These are phyloP conservation scores for Epinotia demarniana DNA, from an alignment of 2,888 invertebrate species.

Conservation along the genomic window DNA sequence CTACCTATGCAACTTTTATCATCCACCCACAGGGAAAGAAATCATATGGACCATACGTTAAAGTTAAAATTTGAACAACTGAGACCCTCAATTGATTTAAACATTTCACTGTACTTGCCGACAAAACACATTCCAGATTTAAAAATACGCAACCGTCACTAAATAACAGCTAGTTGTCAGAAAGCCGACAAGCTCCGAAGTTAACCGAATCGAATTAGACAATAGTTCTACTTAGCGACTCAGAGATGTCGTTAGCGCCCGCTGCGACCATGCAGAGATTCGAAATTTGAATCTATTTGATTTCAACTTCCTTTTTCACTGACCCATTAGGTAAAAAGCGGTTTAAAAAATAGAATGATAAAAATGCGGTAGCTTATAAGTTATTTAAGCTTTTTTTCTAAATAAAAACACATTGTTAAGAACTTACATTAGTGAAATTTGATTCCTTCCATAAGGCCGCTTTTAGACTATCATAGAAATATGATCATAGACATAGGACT, in stretches of 20 bases:
- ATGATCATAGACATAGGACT: too few species aligned
- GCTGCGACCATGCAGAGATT: conserved; percentile 74
- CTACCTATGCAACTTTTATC: conserved; percentile 5
- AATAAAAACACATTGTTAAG: too few species aligned
- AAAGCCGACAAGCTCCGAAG: conserved; percentile 68
- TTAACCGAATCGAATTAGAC: conserved; percentile 75
- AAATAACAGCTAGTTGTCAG: conserved; percentile 73
- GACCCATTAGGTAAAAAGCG: conserved; percentile 7
- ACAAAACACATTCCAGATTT: conserved; percentile 76
- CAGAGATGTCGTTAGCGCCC: conserved; percentile 82
- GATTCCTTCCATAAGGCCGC: too few species aligned
- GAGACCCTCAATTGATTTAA: conserved; percentile 36
- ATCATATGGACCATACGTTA: not conserved
- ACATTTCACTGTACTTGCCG: conserved; percentile 48
- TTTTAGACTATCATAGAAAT: too few species aligned
- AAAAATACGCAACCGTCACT: conserved; percentile 75
- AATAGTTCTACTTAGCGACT: conserved; percentile 79
- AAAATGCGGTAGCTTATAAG: not conserved
- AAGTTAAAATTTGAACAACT: conserved; percentile 18
- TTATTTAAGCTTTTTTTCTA: not conserved
- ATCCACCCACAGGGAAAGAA: conserved; percentile 1
- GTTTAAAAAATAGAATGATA: not conserved
- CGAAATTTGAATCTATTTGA: conserved; percentile 63
- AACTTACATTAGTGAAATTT: too few species aligned
- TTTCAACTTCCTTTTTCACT: conserved; percentile 31